These are phyloP conservation scores for Microctonus hyperodae DNA, from an alignment of 2,888 invertebrate genomes.

Conservation along the genomic window DNA sequence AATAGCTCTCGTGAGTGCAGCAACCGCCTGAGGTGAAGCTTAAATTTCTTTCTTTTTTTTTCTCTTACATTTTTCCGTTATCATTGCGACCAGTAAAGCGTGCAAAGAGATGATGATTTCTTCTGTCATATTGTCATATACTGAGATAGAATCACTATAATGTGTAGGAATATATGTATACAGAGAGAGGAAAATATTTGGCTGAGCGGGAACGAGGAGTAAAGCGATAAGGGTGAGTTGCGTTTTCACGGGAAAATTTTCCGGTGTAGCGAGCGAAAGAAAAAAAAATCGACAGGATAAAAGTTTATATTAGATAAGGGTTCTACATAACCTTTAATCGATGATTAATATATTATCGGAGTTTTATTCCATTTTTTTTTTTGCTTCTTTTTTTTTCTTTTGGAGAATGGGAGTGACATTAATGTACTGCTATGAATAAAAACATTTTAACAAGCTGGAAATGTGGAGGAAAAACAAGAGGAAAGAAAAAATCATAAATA, in stretches of 20 bases:
- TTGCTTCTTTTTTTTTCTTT: background rate
- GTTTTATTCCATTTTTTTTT: background rate
- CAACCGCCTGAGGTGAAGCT: background rate
- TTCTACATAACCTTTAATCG: slow-evolving; percentile 47
- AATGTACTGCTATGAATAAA: too few species aligned
- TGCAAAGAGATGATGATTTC: slow-evolving; percentile 27
- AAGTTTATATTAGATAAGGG: slow-evolving; percentile 46
- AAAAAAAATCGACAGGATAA: background rate
- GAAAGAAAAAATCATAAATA: background rate
- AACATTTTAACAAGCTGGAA: background rate
- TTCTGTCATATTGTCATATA: slow-evolving; percentile 34
- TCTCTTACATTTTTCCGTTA: background rate
- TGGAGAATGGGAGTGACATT: background rate
- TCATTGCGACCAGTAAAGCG: background rate
- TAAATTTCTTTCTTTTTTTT: background rate
- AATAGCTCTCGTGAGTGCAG: background rate
- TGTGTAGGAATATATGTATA: background rate
- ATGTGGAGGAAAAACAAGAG: too few species aligned
- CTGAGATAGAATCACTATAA: too few species aligned
- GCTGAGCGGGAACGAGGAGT: background rate
- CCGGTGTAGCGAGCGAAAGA: slow-evolving; percentile 16
- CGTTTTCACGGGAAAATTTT: slow-evolving; percentile 14
- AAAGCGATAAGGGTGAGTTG: background rate
- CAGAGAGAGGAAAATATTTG: background rate
- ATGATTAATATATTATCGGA: slow-evolving; percentile 53